Percentiles rank a stretch among this genome's conserved stretches.
Conservation (phyloP, 2,888 invertebrate genomes). For the Pyrochroa serraticornis region DNA sequence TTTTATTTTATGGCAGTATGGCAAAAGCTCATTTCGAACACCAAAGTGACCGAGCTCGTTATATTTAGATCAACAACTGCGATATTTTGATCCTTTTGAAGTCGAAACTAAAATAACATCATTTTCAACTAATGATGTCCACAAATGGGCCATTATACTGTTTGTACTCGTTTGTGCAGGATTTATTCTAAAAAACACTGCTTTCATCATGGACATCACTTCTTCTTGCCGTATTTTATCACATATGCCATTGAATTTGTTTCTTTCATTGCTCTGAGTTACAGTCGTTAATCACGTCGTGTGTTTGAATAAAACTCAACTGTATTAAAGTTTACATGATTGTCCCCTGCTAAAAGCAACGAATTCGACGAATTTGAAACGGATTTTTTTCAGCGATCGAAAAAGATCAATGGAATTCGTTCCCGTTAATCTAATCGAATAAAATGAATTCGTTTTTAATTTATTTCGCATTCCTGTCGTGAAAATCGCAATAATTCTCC, state of each 20-base stretch:
- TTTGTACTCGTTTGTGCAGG: constrained; percentile 39
- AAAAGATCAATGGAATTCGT: too few relatives aligned
- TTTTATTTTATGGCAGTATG: too few relatives aligned
- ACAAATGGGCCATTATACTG: constrained; percentile 50
- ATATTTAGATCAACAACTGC: constrained; percentile 22
- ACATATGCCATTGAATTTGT: constrained; percentile 1
- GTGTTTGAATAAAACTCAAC: too few relatives aligned
- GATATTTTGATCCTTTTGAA: constrained; percentile 36
- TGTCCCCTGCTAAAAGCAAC: too few relatives aligned
- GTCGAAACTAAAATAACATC: constrained; percentile 44
- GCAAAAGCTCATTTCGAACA: too few relatives aligned
- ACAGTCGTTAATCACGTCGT: constrained; percentile 18
- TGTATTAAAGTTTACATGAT: too few relatives aligned
- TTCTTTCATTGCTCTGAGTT: constrained; percentile 23
- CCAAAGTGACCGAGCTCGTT: constrained; percentile 3
- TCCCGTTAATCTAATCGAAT: too few relatives aligned
- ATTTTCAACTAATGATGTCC: constrained; percentile 48
- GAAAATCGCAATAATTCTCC: constrained; percentile 16
- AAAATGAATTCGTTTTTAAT: neutral
- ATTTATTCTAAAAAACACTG: constrained; percentile 30
- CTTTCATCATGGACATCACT: constrained; percentile 19
- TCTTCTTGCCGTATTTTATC: constrained; percentile 1
- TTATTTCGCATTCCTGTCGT: constrained; percentile 10
- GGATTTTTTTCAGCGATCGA: too few relatives aligned
- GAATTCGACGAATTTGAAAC: too few relatives aligned